A percentile compares a stretch with the other conserved stretches of the same genome.
Conservation (phyloP, 2,797 vertebrate species). For the Pteropus rufus region DNA sequence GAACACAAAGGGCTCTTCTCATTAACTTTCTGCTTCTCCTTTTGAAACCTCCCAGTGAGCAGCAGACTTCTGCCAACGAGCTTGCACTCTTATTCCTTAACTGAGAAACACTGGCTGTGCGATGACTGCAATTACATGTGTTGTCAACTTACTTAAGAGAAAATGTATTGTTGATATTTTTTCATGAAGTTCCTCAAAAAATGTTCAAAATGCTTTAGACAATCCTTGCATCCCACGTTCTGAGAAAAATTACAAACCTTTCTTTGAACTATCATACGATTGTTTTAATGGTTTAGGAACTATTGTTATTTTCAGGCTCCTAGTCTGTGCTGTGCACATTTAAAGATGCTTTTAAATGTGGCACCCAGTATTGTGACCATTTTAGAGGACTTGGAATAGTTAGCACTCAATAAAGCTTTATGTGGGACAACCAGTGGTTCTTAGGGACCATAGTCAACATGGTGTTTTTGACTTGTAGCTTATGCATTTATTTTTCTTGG, state of each 20-base stretch:
- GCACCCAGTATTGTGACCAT: not conserved
- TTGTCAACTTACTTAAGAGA: not conserved
- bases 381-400: not conserved
- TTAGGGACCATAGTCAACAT: not conserved
- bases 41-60: slow-evolving; percentile 81
- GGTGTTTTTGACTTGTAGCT: not conserved
- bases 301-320: not conserved
- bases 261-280: not conserved
- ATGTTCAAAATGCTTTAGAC: not conserved
- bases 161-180: not conserved
- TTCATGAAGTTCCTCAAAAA: not conserved
- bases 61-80: slow-evolving; percentile 46
- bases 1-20: slow-evolving; percentile 59
- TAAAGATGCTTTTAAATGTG: not conserved
- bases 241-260: not conserved
- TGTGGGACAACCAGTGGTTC: not conserved
- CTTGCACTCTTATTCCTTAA: slow-evolving; percentile 71
- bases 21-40: slow-evolving; percentile 68
- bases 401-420: not conserved
- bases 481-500: not conserved
- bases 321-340: not conserved
- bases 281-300: not conserved
- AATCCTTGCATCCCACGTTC: not conserved
- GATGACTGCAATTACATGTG: not conserved
- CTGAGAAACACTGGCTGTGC: not conserved